Evolutionary conservation across 2,888 invertebrate species (phyloP).

Genomic region (Stramonita haemastoma): DNA sequence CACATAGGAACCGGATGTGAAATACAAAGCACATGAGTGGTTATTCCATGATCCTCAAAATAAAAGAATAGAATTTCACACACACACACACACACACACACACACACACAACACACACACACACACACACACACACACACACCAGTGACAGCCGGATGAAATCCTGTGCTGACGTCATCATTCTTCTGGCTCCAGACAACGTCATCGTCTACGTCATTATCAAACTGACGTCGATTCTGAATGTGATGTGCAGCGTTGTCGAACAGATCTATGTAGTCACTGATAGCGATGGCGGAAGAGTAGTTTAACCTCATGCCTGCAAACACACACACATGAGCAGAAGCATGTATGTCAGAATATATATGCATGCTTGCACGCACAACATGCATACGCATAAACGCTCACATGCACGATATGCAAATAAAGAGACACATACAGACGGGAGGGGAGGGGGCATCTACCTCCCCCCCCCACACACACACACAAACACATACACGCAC

Average conservation of each 20-base stretch:
- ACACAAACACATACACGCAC: background rate
- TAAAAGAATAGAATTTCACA: no score
- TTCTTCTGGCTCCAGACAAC: background rate
- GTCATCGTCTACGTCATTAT: background rate
- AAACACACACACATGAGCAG: conserved; percentile 9
- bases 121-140: background rate
- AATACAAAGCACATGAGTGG: no score
- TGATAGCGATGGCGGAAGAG: conserved; percentile 58
- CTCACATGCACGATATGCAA: background rate
- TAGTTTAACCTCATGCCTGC: conserved; percentile 63
- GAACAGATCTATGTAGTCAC: conserved; percentile 68
- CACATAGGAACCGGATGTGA: no score
- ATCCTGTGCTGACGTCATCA: background rate
- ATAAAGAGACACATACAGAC: background rate
- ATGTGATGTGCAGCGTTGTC: conserved; percentile 63
- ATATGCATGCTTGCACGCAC: background rate
- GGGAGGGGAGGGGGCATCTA: background rate
- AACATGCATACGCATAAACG: background rate
- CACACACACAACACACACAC: background rate
- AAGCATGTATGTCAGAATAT: background rate
- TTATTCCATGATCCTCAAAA: no score
- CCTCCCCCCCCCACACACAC: background rate
- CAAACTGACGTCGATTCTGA: background rate
- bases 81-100: background rate
- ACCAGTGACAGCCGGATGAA: conserved; percentile 29